Percentiles rank a stretch among this genome's conserved stretches.
Evolutionary conservation across 2,113 vertebrate species (phyloP).

Genomic region (Burhinus bistriatus): DNA sequence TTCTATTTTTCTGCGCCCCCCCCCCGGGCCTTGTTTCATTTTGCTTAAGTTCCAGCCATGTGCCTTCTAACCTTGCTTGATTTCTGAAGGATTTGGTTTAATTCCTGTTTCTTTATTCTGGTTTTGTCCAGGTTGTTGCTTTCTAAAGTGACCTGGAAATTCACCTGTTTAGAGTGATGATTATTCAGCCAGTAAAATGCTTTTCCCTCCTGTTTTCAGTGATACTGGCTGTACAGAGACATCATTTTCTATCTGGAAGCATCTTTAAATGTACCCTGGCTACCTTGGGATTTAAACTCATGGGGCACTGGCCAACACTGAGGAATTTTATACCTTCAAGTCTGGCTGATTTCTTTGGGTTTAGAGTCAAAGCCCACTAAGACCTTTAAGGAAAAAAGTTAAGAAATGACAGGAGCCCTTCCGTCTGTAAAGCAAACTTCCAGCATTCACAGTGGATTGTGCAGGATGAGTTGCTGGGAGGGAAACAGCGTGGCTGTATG

Average conservation of each 20-base stretch:
- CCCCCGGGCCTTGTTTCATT: neutral
- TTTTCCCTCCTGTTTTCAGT: neutral
- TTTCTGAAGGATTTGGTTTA: neutral
- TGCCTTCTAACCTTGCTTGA: neutral
- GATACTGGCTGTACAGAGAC: neutral
- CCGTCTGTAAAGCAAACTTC: neutral
- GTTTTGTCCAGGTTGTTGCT: neutral
- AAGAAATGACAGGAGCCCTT: neutral
- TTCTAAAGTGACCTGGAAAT: neutral
- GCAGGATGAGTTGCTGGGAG: neutral
- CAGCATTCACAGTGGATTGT: neutral
- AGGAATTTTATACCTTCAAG: neutral
- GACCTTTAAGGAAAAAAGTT: neutral
- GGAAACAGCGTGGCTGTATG: neutral
- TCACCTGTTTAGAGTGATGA: neutral
- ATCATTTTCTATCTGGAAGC: neutral
- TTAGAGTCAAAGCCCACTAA: neutral
- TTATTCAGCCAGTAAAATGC: neutral
- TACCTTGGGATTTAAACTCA: neutral
- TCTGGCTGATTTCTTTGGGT: neutral
- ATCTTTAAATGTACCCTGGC: neutral
- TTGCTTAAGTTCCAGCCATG: neutral
- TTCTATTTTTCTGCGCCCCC: fast-evolving
- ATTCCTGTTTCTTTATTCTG: neutral
- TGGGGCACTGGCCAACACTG: neutral